Evolutionary conservation across 2,888 invertebrate genomes (phyloP), one percentile per base, ranked within the genome.

Genomic region (Chymomyza caudatula): DNA sequence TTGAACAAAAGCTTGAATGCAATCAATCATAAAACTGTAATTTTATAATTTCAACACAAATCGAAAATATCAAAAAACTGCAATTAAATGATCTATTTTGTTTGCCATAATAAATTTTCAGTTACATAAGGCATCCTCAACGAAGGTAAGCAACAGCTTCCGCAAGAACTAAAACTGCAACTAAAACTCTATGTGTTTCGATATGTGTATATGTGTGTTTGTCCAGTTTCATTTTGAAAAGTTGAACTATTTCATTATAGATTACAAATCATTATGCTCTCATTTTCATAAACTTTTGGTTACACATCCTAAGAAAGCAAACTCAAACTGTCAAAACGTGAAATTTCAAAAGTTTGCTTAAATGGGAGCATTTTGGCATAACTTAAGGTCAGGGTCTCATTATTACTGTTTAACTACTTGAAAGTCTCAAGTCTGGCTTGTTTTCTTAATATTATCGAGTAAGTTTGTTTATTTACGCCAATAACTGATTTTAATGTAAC

Each of bases 91-190:
- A 11, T 37, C 2, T 37, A 37, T 37, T 37, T 37, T 37, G 29
- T 37, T 37, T 37, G 8, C 29, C 19, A 17, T 17, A 51, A 19
- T 42, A 13, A 8, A 58, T 71, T 86, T 86, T 66, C 80, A 87
- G 85, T 76, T 86, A 60, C 88, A 88, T 74, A 87, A 77, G 78
- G 77, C 88, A 19, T 88, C 88, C 61, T 76, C 88, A 62, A 77
- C 82, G 72, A 88, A 88, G 88, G 88, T 88, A 88, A 88, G 88
- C 75, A n/a, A 65, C 15, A 5, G 17, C 42, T 44, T 53, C 47
- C 20, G 51, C 58, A 56, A 59, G 15, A 47, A 47, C 47, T 17
- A 47, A 47, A 47, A 43, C 4, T 1, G 0, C 43, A 44, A 47
- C 47, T 17, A 47, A 17, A 47, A 47, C 47, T 53, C 44, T 53